These are phyloP conservation scores for Elymnias hypermnestra DNA, from an alignment of 1,140 invertebrate genomes.

Conservation along the genomic window DNA sequence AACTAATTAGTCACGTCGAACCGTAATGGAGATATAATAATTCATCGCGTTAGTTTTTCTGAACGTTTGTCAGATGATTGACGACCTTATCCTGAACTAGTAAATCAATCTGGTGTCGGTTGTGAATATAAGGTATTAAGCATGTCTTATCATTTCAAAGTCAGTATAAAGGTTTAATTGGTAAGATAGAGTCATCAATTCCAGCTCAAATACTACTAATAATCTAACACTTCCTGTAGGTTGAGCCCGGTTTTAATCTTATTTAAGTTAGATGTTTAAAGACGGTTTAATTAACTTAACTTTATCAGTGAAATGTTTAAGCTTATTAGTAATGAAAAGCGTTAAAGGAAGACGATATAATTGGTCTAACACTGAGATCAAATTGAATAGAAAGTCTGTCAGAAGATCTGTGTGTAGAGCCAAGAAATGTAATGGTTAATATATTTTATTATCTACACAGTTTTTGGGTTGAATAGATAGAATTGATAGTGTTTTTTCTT, in stretches of 20 bases:
- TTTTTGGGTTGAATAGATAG: too few relatives aligned
- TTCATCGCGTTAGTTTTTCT: constrained; percentile 24
- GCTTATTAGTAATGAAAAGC: too few relatives aligned
- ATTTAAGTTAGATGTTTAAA: too few relatives aligned
- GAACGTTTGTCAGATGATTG: constrained; percentile 26
- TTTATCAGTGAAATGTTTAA: too few relatives aligned
- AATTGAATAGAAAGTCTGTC: too few relatives aligned
- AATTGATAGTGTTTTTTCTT: too few relatives aligned
- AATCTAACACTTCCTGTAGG: neutral
- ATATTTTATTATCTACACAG: too few relatives aligned
- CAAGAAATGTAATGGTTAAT: too few relatives aligned
- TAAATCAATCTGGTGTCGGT: neutral
- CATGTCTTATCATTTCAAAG: neutral
- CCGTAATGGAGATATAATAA: constrained; percentile 46
- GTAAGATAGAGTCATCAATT: neutral
- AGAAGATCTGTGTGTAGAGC: too few relatives aligned
- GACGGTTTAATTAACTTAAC: too few relatives aligned
- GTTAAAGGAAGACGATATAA: too few relatives aligned
- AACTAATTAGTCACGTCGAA: constrained; percentile 56
- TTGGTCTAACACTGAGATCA: too few relatives aligned
- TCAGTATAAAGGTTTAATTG: neutral
- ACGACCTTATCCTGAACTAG: constrained; percentile 21
- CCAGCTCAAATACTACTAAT: neutral
- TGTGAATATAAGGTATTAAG: neutral
- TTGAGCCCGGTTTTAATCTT: neutral